A percentile compares a stretch with the other conserved stretches of the same genome.
Conservation (phyloP, 2,113 vertebrate species). For the Perccottus glenii region DNA sequence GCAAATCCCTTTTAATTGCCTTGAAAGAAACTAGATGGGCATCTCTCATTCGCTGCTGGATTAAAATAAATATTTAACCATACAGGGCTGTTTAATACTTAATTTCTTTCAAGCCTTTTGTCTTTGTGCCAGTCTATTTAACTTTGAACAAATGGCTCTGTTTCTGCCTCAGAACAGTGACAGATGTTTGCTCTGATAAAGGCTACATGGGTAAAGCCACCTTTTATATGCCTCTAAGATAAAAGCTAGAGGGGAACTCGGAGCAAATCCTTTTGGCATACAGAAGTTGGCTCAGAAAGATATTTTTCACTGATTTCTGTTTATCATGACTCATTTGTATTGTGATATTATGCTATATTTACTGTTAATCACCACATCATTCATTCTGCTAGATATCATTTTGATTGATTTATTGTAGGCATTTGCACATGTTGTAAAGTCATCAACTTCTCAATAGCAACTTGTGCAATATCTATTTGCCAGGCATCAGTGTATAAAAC, state of each 20-base stretch:
- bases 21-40: slow-evolving; percentile 40
- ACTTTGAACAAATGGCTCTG: slow-evolving; percentile 59
- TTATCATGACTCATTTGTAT: background rate
- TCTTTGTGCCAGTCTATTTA: slow-evolving; percentile 64
- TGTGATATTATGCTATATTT: background rate
- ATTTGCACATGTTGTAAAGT: no score
- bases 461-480: no score
- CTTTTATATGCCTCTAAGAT: slow-evolving; percentile 46
- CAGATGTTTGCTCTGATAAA: slow-evolving; percentile 68
- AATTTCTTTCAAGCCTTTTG: slow-evolving; percentile 72
- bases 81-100: slow-evolving; percentile 76
- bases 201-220: slow-evolving; percentile 53
- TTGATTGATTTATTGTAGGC: no score
- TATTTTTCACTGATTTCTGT: slow-evolving; percentile 3
- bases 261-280: slow-evolving; percentile 28
- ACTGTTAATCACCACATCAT: background rate
- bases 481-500: no score
- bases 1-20: slow-evolving; percentile 66
- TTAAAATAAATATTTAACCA: slow-evolving; percentile 81
- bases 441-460: no score
- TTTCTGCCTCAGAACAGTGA: slow-evolving; percentile 53
- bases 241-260: slow-evolving; percentile 26
- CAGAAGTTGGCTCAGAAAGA: slow-evolving; percentile 2
- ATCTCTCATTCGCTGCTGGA: slow-evolving; percentile 56
- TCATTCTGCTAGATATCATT: no score